phyloP scores from a whole-genome alignment of 2,888 invertebrate species.

The Sinohyriopsis cumingii region DNA sequence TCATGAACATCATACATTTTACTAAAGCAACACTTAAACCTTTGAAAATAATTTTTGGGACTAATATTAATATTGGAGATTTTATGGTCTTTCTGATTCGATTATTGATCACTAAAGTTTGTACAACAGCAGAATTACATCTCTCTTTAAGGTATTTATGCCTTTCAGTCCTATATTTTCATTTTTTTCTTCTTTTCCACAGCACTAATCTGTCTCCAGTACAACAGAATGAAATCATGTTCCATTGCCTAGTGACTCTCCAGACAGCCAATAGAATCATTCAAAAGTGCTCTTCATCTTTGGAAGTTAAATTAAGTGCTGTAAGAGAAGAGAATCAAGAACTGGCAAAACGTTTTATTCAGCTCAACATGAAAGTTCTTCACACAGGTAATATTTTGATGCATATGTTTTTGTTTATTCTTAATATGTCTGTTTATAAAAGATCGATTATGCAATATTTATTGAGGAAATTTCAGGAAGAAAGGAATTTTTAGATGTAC shows the following conservation, averaged over 20 bases:
- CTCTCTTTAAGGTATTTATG: constrained; percentile 1
- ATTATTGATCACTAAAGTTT: too few species aligned
- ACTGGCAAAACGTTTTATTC: constrained; percentile 9
- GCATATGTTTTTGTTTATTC: neutral
- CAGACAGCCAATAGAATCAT: constrained; percentile 56
- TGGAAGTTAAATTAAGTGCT: constrained; percentile 25
- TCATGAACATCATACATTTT: too few species aligned
- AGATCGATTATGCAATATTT: too few species aligned
- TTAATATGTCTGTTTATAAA: too few species aligned
- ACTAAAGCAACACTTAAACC: too few species aligned
- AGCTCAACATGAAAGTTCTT: constrained; percentile 23
- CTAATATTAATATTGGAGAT: too few species aligned
- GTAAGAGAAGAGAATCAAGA: neutral
- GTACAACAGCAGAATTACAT: too few species aligned
- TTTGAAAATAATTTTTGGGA: too few species aligned
- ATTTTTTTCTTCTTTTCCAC: neutral
- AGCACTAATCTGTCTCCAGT: constrained; percentile 51
- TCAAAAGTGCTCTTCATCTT: constrained; percentile 47
- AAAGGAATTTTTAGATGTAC: too few species aligned
- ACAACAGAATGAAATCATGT: constrained; percentile 57
- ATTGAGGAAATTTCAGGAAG: too few species aligned
- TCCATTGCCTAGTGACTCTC: constrained; percentile 53
- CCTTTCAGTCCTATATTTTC: neutral
- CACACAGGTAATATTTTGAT: constrained; percentile 17
- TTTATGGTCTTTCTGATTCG: too few species aligned